Evolutionary conservation across 2,113 vertebrate species (phyloP).

Genomic region (Nycticebus coucang): DNA sequence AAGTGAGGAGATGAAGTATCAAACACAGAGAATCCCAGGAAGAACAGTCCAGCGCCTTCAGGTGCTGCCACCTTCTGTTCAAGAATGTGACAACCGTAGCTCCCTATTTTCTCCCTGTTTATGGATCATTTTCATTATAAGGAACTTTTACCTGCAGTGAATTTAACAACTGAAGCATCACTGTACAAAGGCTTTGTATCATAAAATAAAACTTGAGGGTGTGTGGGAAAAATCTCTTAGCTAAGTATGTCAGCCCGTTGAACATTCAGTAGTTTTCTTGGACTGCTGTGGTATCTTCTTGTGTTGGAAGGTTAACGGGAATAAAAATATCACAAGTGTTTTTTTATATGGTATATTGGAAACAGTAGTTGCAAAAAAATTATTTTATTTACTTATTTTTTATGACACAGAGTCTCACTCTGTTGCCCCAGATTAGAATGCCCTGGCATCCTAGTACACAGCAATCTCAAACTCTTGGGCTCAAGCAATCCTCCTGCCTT

Average conservation of each 20-base stretch:
- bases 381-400: no score
- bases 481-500: no score
- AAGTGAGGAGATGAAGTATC: accelerated
- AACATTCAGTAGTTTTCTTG: background rate
- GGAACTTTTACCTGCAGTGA: background rate
- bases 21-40: accelerated
- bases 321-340: background rate
- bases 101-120: background rate
- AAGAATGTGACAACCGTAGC: background rate
- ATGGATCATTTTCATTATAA: background rate
- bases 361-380: no score
- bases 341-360: background rate
- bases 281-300: background rate
- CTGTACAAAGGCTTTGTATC: background rate
- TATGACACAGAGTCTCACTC: no score
- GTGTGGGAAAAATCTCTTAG: background rate
- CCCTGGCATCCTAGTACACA: no score
- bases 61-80: constrained; percentile 55
- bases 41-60: background rate
- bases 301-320: background rate
- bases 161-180: background rate
- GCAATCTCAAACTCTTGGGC: no score
- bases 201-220: background rate
- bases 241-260: background rate
- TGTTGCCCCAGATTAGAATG: no score